Evolutionary conservation across 2,888 invertebrate genomes (phyloP).

Genomic region (Diaperis boleti): DNA sequence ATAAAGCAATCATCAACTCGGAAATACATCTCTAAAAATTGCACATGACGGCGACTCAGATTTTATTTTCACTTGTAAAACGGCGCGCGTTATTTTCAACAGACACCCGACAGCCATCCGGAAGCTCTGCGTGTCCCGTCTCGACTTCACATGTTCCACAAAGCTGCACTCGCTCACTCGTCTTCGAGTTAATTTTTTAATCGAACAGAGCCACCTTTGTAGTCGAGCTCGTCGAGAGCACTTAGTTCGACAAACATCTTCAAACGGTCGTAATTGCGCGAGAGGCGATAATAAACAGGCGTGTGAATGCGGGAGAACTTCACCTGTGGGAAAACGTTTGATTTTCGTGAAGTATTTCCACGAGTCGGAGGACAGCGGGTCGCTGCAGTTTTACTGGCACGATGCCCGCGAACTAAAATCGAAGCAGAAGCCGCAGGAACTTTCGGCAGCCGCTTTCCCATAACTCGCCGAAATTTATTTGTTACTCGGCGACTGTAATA

Average conservation of each 20-base stretch:
- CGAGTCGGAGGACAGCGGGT: too few relatives aligned
- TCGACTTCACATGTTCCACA: background rate
- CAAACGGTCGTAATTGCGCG: constrained; percentile 31
- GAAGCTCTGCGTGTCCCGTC: too few relatives aligned
- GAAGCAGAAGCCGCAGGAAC: constrained; percentile 26
- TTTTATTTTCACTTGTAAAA: background rate
- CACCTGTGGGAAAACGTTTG: constrained; percentile 7
- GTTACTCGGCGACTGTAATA: constrained; percentile 40
- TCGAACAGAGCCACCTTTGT: constrained; percentile 20
- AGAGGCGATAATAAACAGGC: constrained; percentile 31
- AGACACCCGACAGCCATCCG: background rate
- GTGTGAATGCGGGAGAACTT: constrained; percentile 9
- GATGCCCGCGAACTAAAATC: constrained; percentile 32
- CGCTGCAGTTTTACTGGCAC: constrained; percentile 38
- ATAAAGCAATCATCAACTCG: background rate
- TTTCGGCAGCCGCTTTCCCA: constrained; percentile 31
- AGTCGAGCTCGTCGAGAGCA: constrained; percentile 21
- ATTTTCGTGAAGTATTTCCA: too few relatives aligned
- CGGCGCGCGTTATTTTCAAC: background rate
- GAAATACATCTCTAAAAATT: background rate
- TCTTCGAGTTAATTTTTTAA: constrained; percentile 20
- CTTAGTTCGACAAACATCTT: constrained; percentile 30
- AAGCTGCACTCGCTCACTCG: background rate
- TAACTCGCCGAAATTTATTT: constrained; percentile 42
- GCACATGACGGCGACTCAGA: background rate